These are phyloP conservation scores for Buathra laborator DNA, from an alignment of 2,888 invertebrate species.

Conservation along the genomic window DNA sequence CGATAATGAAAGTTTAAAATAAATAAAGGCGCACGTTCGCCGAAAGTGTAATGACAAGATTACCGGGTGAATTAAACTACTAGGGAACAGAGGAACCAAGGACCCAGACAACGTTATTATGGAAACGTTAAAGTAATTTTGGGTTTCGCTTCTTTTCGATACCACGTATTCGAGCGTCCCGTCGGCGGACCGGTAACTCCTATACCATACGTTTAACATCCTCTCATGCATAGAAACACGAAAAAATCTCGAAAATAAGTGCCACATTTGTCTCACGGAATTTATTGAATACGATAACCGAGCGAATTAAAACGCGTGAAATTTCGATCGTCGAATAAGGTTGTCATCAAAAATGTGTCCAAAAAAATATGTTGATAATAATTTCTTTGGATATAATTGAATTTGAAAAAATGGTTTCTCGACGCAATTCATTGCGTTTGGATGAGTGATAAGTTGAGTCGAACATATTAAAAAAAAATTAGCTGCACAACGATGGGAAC, in stretches of 20 bases:
- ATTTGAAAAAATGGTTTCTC: background rate
- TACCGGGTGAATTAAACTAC: slow-evolving; percentile 75
- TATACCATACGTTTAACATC: slow-evolving; percentile 55
- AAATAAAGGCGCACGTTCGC: slow-evolving; percentile 76
- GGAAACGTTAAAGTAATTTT: slow-evolving; percentile 73
- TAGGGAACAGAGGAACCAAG: slow-evolving; percentile 29
- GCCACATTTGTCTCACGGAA: background rate
- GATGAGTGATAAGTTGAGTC: background rate
- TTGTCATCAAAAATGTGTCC: background rate
- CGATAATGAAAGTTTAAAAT: slow-evolving; percentile 75
- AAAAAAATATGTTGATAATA: background rate
- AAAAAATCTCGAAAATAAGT: slow-evolving; percentile 41
- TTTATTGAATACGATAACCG: background rate
- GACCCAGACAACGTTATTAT: slow-evolving; percentile 73
- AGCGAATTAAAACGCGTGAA: background rate
- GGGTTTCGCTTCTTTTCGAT: slow-evolving; percentile 66
- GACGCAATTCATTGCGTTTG: background rate
- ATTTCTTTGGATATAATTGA: background rate
- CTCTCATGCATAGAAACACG: slow-evolving; percentile 49
- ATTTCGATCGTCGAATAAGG: background rate
- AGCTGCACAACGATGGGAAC: slow-evolving; percentile 11
- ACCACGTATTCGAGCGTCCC: slow-evolving; percentile 51
- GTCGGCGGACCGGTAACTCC: slow-evolving; percentile 20
- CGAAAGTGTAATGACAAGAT: slow-evolving; percentile 78
- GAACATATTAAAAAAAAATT: background rate